Percentiles rank a stretch among this genome's conserved stretches.
These are phyloP conservation scores for Scomberomorus guttatus DNA, from an alignment of 2,797 vertebrate genomes.

Conservation along the genomic window DNA sequence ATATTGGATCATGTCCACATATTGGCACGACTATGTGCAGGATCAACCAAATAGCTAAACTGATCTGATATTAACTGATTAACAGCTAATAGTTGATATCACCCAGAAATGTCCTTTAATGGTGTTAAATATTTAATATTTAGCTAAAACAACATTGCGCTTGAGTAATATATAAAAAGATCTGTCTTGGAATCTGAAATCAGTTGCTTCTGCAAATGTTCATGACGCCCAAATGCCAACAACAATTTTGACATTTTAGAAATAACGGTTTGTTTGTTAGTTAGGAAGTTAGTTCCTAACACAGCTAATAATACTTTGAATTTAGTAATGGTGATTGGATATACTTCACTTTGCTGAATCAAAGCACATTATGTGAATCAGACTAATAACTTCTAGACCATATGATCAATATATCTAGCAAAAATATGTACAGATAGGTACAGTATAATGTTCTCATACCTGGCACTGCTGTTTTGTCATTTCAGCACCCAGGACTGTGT, in stretches of 20 bases:
- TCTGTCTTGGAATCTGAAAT: neutral
- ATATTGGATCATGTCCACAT: neutral
- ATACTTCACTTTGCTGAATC: neutral
- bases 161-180: conserved; percentile 5
- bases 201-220: neutral
- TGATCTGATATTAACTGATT: neutral
- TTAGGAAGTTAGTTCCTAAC: neutral
- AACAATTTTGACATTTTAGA: neutral
- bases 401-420: neutral
- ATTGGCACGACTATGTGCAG: neutral
- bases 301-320: neutral
- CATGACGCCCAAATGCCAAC: neutral
- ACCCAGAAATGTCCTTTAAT: neutral
- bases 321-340: neutral
- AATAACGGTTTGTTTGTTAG: neutral
- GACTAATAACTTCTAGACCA: conserved; percentile 13
- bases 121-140: neutral
- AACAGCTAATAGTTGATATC: neutral
- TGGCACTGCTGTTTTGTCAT: conserved; percentile 38
- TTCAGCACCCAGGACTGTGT: conserved; percentile 36
- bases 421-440: neutral
- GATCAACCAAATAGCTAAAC: neutral
- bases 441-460: conserved; percentile 1
- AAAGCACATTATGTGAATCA: neutral
- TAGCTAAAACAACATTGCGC: neutral